Conservation (phyloP, 2,113 vertebrate genomes). For the Melanerpes aurifrons region DNA sequence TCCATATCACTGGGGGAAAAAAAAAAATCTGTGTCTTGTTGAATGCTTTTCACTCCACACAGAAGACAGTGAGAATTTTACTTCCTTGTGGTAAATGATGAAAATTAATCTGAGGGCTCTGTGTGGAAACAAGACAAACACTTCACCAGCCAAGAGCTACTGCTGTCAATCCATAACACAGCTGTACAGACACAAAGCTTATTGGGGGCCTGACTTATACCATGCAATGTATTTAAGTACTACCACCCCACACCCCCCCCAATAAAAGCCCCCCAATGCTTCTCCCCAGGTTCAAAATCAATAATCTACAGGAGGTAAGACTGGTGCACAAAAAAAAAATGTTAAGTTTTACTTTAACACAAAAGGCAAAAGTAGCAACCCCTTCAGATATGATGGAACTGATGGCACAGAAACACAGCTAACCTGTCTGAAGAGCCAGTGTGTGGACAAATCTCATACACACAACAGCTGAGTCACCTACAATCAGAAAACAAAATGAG, state of each 20-base stretch:
- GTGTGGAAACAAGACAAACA: not conserved
- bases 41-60: not conserved
- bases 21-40: not conserved
- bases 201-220: not conserved
- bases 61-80: not conserved
- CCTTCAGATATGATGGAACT: not conserved
- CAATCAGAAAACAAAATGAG: not conserved
- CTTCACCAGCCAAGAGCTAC: not conserved
- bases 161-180: not conserved
- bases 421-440: slow-evolving; percentile 66
- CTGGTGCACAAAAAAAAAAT: not conserved
- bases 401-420: not conserved
- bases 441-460: slow-evolving; percentile 42
- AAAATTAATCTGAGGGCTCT: not conserved
- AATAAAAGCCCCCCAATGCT: not conserved
- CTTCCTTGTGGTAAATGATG: not conserved
- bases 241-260: no score
- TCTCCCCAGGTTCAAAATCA: not conserved
- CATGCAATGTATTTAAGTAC: not conserved
- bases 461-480: slow-evolving; percentile 25
- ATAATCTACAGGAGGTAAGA: not conserved
- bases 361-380: not conserved
- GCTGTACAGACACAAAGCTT: not conserved
- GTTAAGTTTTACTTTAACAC: not conserved
- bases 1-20: not conserved